Percentiles rank a stretch among this genome's conserved stretches.
phyloP scores from a whole-genome alignment of 2,888 invertebrate species.

The Atherix ibis region DNA sequence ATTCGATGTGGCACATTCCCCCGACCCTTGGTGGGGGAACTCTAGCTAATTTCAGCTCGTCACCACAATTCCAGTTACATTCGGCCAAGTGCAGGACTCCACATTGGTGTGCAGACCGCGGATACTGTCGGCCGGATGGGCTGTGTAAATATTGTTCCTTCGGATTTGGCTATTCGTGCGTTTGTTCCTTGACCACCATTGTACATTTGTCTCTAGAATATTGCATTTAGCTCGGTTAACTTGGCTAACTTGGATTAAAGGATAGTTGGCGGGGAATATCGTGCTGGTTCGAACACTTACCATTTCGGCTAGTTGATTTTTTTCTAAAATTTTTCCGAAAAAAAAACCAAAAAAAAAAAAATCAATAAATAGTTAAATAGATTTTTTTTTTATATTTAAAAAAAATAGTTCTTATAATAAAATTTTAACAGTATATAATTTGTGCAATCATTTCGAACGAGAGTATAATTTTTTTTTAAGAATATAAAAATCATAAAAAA shows the following conservation, averaged over 20 bases:
- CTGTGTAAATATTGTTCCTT: slow-evolving; percentile 30
- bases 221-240: slow-evolving; percentile 6
- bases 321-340: slow-evolving; percentile 19
- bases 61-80: slow-evolving; percentile 25
- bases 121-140: slow-evolving; percentile 31
- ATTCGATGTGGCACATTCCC: background rate
- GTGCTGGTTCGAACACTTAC: slow-evolving; percentile 22
- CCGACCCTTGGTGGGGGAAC: background rate
- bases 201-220: slow-evolving; percentile 29
- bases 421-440: no score
- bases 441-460: background rate
- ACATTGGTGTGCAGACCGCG: slow-evolving; percentile 24
- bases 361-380: slow-evolving; percentile 1
- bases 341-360: slow-evolving; percentile 3
- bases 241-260: slow-evolving; percentile 15
- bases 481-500: no score
- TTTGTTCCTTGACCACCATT: slow-evolving; percentile 33
- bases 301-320: slow-evolving; percentile 31
- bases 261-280: slow-evolving; percentile 11
- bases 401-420: background rate
- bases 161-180: slow-evolving; percentile 29
- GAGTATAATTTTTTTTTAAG: no score
- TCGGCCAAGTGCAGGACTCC: slow-evolving; percentile 23
- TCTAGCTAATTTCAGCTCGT: slow-evolving; percentile 25
- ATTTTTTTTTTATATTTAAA: background rate